Evolutionary conservation across 2,797 vertebrate genomes (phyloP).

Genomic region (Pseudotriccus pelzelni): DNA sequence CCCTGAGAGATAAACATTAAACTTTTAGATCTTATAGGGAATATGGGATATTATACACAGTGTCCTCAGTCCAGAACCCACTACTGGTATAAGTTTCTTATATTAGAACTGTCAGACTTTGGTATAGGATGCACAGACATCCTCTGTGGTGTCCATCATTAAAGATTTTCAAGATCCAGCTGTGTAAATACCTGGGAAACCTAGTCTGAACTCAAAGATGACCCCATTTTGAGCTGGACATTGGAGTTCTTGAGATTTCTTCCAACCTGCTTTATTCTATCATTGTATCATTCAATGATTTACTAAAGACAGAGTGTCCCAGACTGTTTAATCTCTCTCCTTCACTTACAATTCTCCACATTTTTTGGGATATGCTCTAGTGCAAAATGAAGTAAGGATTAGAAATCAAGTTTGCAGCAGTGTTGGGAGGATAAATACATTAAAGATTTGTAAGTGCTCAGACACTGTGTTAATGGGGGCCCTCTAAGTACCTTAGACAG

Average conservation of each 20-base stretch:
- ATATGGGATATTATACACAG: not conserved
- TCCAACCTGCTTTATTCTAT: not conserved
- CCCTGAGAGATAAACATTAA: not conserved
- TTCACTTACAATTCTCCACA: constrained; percentile 2
- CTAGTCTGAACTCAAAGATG: not conserved
- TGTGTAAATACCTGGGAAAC: not conserved
- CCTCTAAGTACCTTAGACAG: constrained; percentile 11
- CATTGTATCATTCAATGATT: not conserved
- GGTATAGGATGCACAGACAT: not conserved
- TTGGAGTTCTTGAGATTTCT: not conserved
- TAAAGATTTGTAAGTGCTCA: constrained; percentile 24
- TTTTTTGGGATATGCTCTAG: constrained; percentile 1
- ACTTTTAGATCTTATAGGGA: not conserved
- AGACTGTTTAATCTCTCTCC: not conserved
- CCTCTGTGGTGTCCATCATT: not conserved
- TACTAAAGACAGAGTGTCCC: not conserved
- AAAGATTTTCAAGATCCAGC: not conserved
- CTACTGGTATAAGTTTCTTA: not conserved
- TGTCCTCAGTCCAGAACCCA: not conserved
- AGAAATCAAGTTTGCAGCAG: not conserved
- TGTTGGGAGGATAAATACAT: constrained; percentile 18
- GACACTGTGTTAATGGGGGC: not conserved
- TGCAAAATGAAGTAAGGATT: constrained; percentile 26
- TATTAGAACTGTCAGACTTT: not conserved
- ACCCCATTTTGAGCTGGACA: not conserved